Base-by-base conservation (phyloP, 2,113 vertebrate genomes). In the Tautogolabrus adspersus region DNA sequence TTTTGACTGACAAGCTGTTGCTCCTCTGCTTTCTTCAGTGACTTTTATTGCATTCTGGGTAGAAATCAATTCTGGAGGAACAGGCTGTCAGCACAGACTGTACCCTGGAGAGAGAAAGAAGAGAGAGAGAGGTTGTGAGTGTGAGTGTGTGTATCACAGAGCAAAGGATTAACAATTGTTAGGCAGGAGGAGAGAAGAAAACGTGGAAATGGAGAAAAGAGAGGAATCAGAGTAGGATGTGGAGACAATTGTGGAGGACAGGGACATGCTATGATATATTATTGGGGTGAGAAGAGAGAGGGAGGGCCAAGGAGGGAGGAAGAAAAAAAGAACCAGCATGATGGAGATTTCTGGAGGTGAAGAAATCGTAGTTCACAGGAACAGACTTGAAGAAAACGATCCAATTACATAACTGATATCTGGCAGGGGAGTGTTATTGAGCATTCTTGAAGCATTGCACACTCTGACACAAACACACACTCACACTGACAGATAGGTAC, bases 11-110 rank as follows among this genome's bases (percentile, higher is more conserved):
- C 86, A 87, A 67, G 73, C 82, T 77, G 83, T 80, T 83, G 85
- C 77, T 84, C 15, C 46, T 44, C 75, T 59, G 61, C 77, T 71
- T 70, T 72, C 75, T 77, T 82, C 68, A 26, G 40, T 87, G 85
- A 82, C 85, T 88, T 92, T 91, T 88, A 89, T 83, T 90, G 88
- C 79, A 78, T 93, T 92, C 78, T 88, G 84, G 71, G 64, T 77
- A 67, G 79, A 81, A 90, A 91, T 91, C 86, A 86, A 88, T 90
- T 83, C 70, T 72, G 61, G 73, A 84, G 75, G 73, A 86, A 74
- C 75, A 81, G 76, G 55, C 68, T 89, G 89, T 90, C 81, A 85
- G 89, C 79, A 88, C 84, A 88, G 82, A 79, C 77, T 80, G 90
- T 88, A 67, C 88, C 83, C 85, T n/a, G 40, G 66, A 85, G 84